Evolutionary conservation across 2,113 vertebrate genomes (phyloP).

Genomic region (Pelodiscus sinensis): DNA sequence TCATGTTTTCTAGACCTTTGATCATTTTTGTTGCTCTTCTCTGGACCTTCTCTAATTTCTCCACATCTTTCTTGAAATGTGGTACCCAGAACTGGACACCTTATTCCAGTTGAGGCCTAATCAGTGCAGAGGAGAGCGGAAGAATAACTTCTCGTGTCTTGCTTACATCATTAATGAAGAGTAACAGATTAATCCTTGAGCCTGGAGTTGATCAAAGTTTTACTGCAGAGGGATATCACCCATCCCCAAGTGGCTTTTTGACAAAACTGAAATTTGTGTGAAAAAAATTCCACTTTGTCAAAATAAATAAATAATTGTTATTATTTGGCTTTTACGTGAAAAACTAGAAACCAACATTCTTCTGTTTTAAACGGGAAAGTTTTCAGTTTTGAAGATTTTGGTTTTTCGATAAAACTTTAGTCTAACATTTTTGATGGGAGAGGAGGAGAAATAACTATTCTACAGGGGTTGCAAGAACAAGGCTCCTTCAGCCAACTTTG

Average conservation of each 20-base stretch:
- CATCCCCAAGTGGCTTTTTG: constrained; percentile 56
- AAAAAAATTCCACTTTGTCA: neutral
- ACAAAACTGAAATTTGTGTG: neutral
- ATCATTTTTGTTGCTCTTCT: no score
- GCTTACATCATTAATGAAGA: neutral
- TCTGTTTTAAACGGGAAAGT: neutral
- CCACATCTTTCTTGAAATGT: no score
- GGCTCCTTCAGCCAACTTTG: neutral
- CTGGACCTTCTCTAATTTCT: no score
- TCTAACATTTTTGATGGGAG: neutral
- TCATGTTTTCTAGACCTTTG: no score
- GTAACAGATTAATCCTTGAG: neutral
- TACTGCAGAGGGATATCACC: constrained; percentile 22
- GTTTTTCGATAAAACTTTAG: neutral
- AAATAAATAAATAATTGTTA: neutral
- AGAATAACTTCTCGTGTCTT: no score
- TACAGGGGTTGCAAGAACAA: neutral
- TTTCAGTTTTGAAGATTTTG: neutral
- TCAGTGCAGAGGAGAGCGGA: no score
- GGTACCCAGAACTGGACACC: no score
- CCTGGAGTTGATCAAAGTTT: neutral
- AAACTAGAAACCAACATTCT: neutral
- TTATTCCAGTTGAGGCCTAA: no score
- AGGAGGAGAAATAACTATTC: neutral
- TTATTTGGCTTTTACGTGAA: neutral